Evolutionary conservation across 2,113 vertebrate species (phyloP), one percentile per base, ranked within the genome.

Genomic region (Phoenicopterus ruber): DNA sequence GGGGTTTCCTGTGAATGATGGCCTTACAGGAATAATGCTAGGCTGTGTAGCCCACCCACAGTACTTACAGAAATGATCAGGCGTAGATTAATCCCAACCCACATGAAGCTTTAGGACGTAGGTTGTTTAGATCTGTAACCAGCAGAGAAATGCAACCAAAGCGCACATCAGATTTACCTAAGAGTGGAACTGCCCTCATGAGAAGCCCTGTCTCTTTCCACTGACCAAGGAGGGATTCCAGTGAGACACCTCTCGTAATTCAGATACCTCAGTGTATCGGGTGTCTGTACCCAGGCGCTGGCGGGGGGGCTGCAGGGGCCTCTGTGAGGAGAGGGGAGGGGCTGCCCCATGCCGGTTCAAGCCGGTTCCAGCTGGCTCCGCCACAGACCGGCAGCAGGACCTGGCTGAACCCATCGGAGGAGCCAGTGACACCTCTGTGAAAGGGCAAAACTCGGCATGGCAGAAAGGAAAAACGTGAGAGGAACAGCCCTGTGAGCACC

Each of bases 261-360:
- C 52, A 22, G 28, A 31, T 3, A 26, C 44, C 58, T 72, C 71
- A 17, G 18, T 9, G 46, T 24, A 34, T 3, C 3, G 5, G 24
- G 28, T 46, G 24, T 34, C 58, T 24, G 7, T 24, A 11, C 9
- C 7, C 32, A 7, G 13, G 29, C 0, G 0, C 71, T 32, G 57
- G 40, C 11, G 8, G 10, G 10, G 11, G 26, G 17, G 9, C 38
- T 28, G 44, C 44, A 50, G 67, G 20, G 11, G 25, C 32, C 40
- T 31, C 73, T 16, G 18, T 16, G 44, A 59, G 74, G 28, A 50
- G 14, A 44, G 21, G 11, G 1, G 4, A 61, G 29, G 59, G 29
- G 52, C 38, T 47, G 46, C 54, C 54, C 17, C 2, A 0, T 2
- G 13, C 13, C 0, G 0, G 8, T 6, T 38, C 2, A 0, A 1